phyloP scores from a whole-genome alignment of 2,888 invertebrate genomes.

The Melieria picta region DNA sequence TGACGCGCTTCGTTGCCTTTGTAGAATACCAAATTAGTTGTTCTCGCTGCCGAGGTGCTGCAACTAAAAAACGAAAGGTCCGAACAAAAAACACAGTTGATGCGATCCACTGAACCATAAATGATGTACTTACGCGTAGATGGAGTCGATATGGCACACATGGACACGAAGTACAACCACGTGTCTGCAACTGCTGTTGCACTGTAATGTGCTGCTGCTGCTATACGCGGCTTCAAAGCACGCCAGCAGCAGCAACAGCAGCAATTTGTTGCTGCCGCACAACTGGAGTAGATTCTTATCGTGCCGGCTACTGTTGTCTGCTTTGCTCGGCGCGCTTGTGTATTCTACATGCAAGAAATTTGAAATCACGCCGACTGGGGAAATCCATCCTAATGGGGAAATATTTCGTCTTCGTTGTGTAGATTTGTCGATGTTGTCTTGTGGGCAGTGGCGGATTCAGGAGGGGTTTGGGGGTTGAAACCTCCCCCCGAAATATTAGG shows the following conservation, averaged over 20 bases:
- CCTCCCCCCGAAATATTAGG: no score
- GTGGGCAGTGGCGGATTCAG: no score
- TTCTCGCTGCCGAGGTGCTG: no score
- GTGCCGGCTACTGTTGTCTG: no score
- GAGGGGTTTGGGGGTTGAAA: no score
- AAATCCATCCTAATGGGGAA: no score
- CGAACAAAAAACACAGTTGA: slow-evolving; percentile 24
- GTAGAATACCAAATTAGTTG: slow-evolving; percentile 32
- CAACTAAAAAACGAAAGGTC: slow-evolving; percentile 14
- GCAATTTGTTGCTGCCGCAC: not conserved
- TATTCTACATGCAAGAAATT: no score
- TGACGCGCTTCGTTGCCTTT: slow-evolving; percentile 38
- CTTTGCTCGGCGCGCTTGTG: no score
- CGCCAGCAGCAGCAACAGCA: slow-evolving; percentile 1
- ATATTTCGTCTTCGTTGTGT: no score
- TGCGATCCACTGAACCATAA: slow-evolving; percentile 41
- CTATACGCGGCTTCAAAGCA: not conserved
- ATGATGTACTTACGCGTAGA: slow-evolving; percentile 24
- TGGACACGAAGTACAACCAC: not conserved
- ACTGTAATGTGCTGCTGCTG: not conserved
- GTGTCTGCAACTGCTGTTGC: slow-evolving; percentile 3
- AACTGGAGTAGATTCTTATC: slow-evolving; percentile 33
- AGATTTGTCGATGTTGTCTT: no score
- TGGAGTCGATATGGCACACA: not conserved
- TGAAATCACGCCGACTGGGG: no score